Conservation (phyloP, 30 jellyfish, hydroid and myxozoan species). For the Aurelia sp. region DNA sequence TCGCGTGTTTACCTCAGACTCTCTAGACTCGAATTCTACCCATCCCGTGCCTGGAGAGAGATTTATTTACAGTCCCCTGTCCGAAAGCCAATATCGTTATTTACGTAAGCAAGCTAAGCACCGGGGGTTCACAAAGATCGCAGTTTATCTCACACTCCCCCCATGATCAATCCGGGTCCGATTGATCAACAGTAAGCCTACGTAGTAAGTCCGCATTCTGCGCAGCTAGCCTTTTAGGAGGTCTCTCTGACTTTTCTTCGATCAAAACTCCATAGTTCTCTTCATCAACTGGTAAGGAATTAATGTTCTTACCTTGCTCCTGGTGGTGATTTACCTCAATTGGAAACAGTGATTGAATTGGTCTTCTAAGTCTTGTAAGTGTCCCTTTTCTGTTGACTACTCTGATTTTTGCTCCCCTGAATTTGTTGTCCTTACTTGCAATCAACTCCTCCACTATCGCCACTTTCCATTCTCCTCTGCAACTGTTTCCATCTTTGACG, state of each 20-base stretch:
- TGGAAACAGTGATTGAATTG: constrained; percentile 22
- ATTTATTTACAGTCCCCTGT: too few species aligned
- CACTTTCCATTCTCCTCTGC: constrained; percentile 38
- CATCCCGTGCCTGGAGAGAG: too few species aligned
- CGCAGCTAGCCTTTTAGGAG: constrained; percentile 45
- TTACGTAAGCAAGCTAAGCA: too few species aligned
- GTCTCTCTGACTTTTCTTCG: neutral
- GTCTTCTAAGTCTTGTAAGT: constrained; percentile 10
- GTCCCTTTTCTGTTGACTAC: constrained; percentile 29
- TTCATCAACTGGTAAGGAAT: constrained; percentile 7
- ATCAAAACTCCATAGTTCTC: neutral
- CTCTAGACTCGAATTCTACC: too few species aligned
- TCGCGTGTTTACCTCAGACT: too few species aligned
- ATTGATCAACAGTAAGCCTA: constrained; percentile 40
- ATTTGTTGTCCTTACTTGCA: constrained; percentile 1
- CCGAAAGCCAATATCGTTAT: too few species aligned
- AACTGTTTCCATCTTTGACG: constrained; percentile 5
- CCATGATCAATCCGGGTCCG: neutral
- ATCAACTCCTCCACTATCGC: constrained; percentile 23
- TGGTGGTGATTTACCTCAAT: constrained; percentile 21
- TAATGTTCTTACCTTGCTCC: constrained; percentile 3
- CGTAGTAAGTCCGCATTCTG: constrained; percentile 34
- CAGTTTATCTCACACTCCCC: too few species aligned
- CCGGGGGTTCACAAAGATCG: too few species aligned
- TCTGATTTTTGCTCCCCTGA: constrained; percentile 30